These are phyloP conservation scores for Porites cylindrica DNA, from an alignment of 92 coral and sea anemone species.

Conservation along the genomic window DNA sequence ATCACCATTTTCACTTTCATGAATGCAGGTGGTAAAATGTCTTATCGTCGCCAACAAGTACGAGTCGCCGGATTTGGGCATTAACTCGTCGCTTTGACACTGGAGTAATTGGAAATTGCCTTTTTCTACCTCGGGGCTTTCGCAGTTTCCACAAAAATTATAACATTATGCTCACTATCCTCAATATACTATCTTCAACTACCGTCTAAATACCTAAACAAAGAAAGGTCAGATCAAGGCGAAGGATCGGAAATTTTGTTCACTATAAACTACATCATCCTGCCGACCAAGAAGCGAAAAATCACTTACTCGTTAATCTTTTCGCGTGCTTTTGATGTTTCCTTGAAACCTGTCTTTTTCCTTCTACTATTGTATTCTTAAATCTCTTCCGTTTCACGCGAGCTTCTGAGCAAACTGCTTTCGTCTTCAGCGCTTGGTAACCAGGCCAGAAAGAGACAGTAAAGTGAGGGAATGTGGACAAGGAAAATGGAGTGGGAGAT, in stretches of 20 bases:
- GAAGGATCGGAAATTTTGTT: slow-evolving; percentile 33
- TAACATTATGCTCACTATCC: slow-evolving; percentile 14
- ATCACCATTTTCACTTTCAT: slow-evolving; percentile 11
- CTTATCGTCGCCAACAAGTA: slow-evolving; percentile 15
- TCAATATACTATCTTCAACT: background rate
- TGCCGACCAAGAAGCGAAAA: slow-evolving; percentile 16
- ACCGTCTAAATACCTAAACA: slow-evolving; percentile 4
- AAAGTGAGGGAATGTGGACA: no score
- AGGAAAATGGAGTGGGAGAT: no score
- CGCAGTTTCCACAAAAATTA: slow-evolving; percentile 29
- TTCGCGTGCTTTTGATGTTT: slow-evolving; percentile 35
- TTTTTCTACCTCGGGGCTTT: slow-evolving; percentile 22
- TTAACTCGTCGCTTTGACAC: slow-evolving; percentile 6
- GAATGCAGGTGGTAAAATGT: background rate
- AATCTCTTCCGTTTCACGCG: background rate
- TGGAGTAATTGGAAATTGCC: background rate
- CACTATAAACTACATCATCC: slow-evolving; percentile 30
- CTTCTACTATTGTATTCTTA: background rate
- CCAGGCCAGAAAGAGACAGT: background rate
- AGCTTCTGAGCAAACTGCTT: background rate
- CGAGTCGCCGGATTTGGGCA: slow-evolving; percentile 1
- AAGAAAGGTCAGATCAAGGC: slow-evolving; percentile 31
- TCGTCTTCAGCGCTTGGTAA: background rate
- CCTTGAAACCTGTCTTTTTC: slow-evolving; percentile 38
- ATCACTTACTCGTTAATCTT: slow-evolving; percentile 51